Conservation (phyloP, 2,797 vertebrate species). For the Delichon dasypus region DNA sequence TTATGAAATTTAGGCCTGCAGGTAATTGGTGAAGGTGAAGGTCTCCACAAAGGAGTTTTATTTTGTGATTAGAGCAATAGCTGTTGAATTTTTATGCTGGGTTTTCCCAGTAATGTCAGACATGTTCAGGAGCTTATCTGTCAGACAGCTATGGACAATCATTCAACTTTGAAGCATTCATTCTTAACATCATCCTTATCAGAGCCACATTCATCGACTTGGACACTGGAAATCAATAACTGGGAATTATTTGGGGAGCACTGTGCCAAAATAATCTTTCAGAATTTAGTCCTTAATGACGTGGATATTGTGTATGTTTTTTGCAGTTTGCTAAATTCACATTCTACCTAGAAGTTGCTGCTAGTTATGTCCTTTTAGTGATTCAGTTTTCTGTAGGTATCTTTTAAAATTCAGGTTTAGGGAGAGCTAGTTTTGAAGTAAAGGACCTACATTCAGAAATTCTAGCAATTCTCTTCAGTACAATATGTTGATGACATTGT, state of each 20-base stretch:
- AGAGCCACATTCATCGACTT: not conserved
- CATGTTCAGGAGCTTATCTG: not conserved
- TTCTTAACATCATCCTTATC: slow-evolving; percentile 6
- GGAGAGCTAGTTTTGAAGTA: not conserved
- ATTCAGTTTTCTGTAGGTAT: not conserved
- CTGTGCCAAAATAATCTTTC: not conserved
- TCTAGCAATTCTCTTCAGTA: not conserved
- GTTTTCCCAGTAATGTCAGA: not conserved
- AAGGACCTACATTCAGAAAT: not conserved
- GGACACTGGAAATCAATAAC: slow-evolving; percentile 20
- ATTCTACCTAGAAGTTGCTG: not conserved
- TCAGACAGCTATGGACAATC: not conserved
- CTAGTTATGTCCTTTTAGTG: not conserved
- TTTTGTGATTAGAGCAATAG: not conserved
- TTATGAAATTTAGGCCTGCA: not conserved
- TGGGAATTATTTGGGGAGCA: not conserved
- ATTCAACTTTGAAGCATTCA: not conserved
- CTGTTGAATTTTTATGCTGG: not conserved
- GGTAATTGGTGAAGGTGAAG: not conserved
- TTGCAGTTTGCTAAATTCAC: not conserved
- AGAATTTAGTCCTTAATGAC: not conserved
- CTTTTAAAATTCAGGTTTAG: not conserved
- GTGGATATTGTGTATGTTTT: not conserved
- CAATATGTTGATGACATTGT: not conserved
- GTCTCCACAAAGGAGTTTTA: not conserved